Conservation (phyloP, 2,797 vertebrate genomes). For the Poecilia velifera region DNA sequence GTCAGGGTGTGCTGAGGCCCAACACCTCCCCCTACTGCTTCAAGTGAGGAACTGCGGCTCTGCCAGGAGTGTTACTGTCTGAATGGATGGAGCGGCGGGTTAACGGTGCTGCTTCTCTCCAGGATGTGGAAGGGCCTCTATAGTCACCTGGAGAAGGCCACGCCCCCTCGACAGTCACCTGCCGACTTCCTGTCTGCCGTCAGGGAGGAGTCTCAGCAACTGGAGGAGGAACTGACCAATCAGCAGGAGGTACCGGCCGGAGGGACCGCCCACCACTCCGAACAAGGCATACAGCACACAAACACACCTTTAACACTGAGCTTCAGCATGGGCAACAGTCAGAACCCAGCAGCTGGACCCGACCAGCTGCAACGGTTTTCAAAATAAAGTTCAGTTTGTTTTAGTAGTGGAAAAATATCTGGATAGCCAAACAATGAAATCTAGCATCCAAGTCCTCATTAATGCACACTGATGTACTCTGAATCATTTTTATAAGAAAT, state of each 20-base stretch:
- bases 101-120: neutral
- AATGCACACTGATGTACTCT: too few species aligned
- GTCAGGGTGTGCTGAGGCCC: constrained; percentile 83
- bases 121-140: constrained; percentile 98
- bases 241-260: constrained; percentile 89
- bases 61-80: too few species aligned
- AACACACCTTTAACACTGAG: constrained; percentile 1
- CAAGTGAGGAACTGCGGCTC: constrained; percentile 83
- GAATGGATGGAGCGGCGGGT: neutral
- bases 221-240: constrained; percentile 90
- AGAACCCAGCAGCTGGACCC: neutral
- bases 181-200: constrained; percentile 89
- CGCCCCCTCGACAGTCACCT: constrained; percentile 87
- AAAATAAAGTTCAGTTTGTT: neutral
- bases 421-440: too few species aligned
- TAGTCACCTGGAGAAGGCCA: constrained; percentile 86
- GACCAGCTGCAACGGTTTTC: neutral
- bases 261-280: constrained; percentile 76
- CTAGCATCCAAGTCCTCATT: too few species aligned
- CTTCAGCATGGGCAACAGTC: neutral
- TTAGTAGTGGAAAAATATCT: neutral
- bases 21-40: constrained; percentile 90
- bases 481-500: too few species aligned
- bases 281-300: constrained; percentile 82
- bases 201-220: constrained; percentile 91